Evolutionary conservation across 2,797 vertebrate species (phyloP), one percentile per base, ranked within the genome.

Genomic region (Australoheros facetus): DNA sequence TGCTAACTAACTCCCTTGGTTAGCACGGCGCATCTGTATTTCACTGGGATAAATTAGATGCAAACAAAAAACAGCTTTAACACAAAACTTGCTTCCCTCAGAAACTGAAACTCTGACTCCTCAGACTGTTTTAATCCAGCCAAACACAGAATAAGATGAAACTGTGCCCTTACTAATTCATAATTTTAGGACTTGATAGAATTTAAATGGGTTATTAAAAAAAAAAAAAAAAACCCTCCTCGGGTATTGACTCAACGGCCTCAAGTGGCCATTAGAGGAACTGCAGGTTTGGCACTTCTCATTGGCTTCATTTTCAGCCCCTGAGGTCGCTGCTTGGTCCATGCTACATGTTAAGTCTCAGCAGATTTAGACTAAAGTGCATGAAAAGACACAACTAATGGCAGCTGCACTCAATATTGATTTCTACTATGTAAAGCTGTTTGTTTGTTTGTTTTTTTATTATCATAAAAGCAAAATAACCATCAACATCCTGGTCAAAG

Each of bases 181-280:
- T 4, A 12, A 42, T 42, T 42, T 42, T 42, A 42, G 7, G 3
- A 12, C 12, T 42, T 39, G 7, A 51, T 30, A 32, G 26, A 69
- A n/a, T 51, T 69, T 4, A 3, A 51, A 69, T 10, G 28, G 62
- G 62, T 30, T 4, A 48, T 51, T 11, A 1, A 12, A 32, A 32
- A 32, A 30, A 1, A 64, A 1, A 64, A 64, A 58, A 37, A 45
- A 48, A 17, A 17, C 39, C 60, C 0, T 0, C 19, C 4, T 4
- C 42, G 2, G 39, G 5, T 28, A 48, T 66, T 66, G 26, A 30
- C 26, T 51, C 42, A 19, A 19, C 17, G 5, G 64, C 45, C 17
- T 0, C 64, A n/a, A 69, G 64, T 69, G 64, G 64, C 17, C 45
- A 69, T 53, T 69, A 53, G 45, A 53, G 30, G 45, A 69, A 69